phyloP scores from a whole-genome alignment of 2,888 invertebrate genomes.

The Drosophila austrosaltans region DNA sequence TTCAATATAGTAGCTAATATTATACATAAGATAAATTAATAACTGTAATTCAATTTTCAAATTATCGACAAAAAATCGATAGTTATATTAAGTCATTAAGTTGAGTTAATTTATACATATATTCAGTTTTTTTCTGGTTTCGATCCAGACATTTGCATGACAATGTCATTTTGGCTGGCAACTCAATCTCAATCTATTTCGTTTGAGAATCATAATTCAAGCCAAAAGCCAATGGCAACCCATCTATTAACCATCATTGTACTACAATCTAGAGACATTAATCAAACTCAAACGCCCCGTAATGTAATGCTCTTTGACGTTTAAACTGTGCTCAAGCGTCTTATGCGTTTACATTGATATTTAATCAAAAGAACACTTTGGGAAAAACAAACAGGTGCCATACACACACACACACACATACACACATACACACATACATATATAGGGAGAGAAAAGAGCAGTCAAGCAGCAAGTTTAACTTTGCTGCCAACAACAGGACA shows the following conservation, averaged over 20 bases:
- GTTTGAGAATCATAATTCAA: conserved; percentile 24
- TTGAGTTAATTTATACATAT: neutral
- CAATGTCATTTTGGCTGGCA: conserved; percentile 20
- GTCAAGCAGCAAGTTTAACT: conserved; percentile 14
- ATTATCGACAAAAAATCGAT: no score
- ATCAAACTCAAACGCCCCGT: conserved; percentile 53
- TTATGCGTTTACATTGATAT: conserved; percentile 48
- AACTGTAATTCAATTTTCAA: no score
- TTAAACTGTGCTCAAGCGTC: conserved; percentile 45
- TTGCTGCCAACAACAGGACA: conserved; percentile 10
- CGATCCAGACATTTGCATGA: conserved; percentile 46
- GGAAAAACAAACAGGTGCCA: conserved; percentile 33
- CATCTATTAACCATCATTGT: neutral
- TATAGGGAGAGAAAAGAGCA: conserved; percentile 13
- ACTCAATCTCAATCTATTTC: neutral
- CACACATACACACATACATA: neutral
- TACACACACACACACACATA: neutral
- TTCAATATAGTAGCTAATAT: no score
- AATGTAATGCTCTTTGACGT: conserved; percentile 30
- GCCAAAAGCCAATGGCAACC: conserved; percentile 25
- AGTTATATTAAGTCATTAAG: no score
- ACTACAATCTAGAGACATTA: conserved; percentile 49
- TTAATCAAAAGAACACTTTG: conserved; percentile 55
- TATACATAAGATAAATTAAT: no score
- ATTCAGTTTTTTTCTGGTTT: conserved; percentile 20